Evolutionary conservation across 1,140 invertebrate genomes (phyloP).

Genomic region (Laodelphax striatellus): DNA sequence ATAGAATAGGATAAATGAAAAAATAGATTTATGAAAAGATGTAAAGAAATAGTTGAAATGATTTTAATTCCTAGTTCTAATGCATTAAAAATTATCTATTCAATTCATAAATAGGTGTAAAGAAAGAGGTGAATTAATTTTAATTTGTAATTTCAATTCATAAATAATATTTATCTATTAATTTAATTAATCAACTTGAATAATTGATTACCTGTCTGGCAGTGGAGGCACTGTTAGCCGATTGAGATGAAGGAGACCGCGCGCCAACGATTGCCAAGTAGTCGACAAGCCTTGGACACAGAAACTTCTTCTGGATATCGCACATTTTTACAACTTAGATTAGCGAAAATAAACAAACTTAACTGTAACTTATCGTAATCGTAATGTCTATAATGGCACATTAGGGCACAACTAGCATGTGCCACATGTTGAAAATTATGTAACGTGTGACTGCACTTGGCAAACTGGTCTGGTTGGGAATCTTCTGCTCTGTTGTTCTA

Average conservation of each 20-base stretch:
- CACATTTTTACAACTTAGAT: constrained; percentile 1
- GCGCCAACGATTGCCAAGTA: constrained; percentile 94
- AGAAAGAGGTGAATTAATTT: too few relatives aligned
- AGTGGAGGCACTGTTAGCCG: constrained; percentile 39
- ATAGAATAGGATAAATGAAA: too few relatives aligned
- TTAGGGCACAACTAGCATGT: not conserved
- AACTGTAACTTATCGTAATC: not conserved
- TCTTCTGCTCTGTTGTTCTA: too few relatives aligned
- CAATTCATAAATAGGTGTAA: too few relatives aligned
- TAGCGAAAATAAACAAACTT: not conserved
- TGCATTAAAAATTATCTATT: too few relatives aligned
- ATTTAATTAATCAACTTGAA: too few relatives aligned
- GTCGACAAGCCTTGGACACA: constrained; percentile 79
- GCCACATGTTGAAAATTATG: not conserved
- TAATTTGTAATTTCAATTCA: too few relatives aligned
- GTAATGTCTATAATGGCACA: not conserved
- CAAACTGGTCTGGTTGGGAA: too few relatives aligned
- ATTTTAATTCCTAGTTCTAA: too few relatives aligned
- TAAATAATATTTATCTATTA: too few relatives aligned
- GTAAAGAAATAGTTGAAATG: too few relatives aligned
- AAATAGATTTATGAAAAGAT: too few relatives aligned
- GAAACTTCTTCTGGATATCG: constrained; percentile 63
- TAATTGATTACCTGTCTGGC: constrained; percentile 63
- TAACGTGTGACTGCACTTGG: not conserved
- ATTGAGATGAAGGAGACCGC: constrained; percentile 50